Percentiles rank a stretch among this genome's conserved stretches.
phyloP scores from a whole-genome alignment of 1,140 invertebrate genomes.

The Holotrichia oblita region DNA sequence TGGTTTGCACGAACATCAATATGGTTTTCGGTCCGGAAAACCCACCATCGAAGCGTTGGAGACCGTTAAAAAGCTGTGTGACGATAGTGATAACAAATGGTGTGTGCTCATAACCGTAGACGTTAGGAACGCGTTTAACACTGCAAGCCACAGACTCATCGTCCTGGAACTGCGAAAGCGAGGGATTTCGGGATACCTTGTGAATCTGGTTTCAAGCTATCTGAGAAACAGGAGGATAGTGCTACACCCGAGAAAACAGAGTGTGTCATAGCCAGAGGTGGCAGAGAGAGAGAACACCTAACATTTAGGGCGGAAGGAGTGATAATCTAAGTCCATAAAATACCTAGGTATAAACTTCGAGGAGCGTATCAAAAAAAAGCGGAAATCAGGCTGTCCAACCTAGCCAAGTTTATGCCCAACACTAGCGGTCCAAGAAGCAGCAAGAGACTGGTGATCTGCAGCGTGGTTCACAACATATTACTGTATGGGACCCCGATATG shows the following conservation, averaged over 20 bases:
- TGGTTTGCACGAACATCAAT: not conserved
- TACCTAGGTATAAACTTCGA: not conserved
- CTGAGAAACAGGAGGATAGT: not conserved
- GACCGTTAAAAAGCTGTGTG: too few species aligned
- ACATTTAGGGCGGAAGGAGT: not conserved
- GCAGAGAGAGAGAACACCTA: not conserved
- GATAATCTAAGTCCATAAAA: not conserved
- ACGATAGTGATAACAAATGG: not conserved
- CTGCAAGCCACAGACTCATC: not conserved
- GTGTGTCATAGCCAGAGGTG: not conserved
- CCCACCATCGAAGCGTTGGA: not conserved
- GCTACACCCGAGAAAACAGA: not conserved
- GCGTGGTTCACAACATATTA: too few species aligned
- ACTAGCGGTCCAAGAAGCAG: too few species aligned
- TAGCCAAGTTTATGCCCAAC: not conserved
- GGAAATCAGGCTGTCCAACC: not conserved
- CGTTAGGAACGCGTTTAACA: conserved; percentile 4
- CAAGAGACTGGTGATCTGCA: too few species aligned
- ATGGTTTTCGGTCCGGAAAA: not conserved
- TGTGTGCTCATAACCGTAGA: not conserved
- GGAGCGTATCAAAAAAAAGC: not conserved
- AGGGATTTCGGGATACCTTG: not conserved
- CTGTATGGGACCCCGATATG: too few species aligned
- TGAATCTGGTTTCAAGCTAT: not conserved
- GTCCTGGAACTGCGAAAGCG: not conserved